Evolutionary conservation across 2,888 invertebrate species (phyloP).

Genomic region (Steromphala cineraria): DNA sequence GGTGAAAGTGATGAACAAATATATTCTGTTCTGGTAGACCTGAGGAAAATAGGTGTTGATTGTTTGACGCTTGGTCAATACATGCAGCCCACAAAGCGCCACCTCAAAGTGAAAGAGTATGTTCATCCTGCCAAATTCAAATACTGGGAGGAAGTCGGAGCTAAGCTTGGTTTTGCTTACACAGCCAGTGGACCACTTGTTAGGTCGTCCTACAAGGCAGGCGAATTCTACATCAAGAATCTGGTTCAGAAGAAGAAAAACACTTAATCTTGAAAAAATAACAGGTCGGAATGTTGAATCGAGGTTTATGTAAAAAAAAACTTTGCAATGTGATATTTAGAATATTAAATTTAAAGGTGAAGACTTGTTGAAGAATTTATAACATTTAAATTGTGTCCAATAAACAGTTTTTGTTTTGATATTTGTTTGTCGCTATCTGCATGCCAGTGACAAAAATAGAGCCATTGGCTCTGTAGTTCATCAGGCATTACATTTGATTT

Average conservation of each 20-base stretch:
- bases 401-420: too few species aligned
- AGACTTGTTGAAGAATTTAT: too few species aligned
- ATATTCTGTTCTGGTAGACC: slow-evolving; percentile 90
- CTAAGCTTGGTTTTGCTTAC: slow-evolving; percentile 92
- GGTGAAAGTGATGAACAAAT: slow-evolving; percentile 78
- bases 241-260: slow-evolving; percentile 39
- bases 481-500: too few species aligned
- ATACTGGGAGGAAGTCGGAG: slow-evolving; percentile 89
- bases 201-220: slow-evolving; percentile 97
- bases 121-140: slow-evolving; percentile 95
- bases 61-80: slow-evolving; percentile 98
- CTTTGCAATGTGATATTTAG: too few species aligned
- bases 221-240: slow-evolving; percentile 75
- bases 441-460: too few species aligned
- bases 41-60: slow-evolving; percentile 88
- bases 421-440: too few species aligned
- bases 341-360: too few species aligned
- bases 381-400: too few species aligned
- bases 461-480: too few species aligned
- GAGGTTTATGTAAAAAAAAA: too few species aligned
- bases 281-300: not conserved
- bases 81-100: slow-evolving; percentile 99
- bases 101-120: slow-evolving; percentile 94
- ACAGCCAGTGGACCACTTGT: slow-evolving; percentile 98
- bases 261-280: not conserved